Evolutionary conservation across 92 coral and sea anemone genomes (phyloP), one percentile per base, ranked within the genome.

Genomic region (Porites lobata): DNA sequence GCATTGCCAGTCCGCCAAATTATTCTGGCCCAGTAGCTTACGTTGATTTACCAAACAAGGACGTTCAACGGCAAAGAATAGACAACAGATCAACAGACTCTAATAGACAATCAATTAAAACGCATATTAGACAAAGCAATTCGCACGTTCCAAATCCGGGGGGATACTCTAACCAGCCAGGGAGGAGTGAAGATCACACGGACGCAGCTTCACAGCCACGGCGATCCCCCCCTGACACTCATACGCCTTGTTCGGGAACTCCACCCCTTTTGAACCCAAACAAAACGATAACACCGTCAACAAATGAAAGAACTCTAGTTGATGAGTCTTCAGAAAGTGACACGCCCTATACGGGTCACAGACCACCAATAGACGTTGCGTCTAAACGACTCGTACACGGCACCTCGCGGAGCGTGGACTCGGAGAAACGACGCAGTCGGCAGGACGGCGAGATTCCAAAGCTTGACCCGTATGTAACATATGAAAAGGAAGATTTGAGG

Each of bases 401-500:
- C 59, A 69, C 74, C 65, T 78, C 62, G n/a, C 75, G 91, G 32
- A 88, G 66, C 80, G 75, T 64, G 62, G 85, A 74, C 59, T 29
- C 90, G 58, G 95, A 78, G 76, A 93, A 77, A 62, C 76, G 89
- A 12, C 59, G 38, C 58, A 65, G 89, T 63, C 85, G 78, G 59
- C 66, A 89, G 58, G 91, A 77, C 18, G 29, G 76, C 38, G 93
- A 89, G 38, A 79, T 86, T 24, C 87, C 91, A 9, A 87, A 91
- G 69, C 92, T 95, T 12, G 94, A 93, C 84, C 95, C 98, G 43
- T 93, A 95, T 72, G 94, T 91, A 7, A 95, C 96, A 13, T 95
- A 91, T 69, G 99, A 95, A 72, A 87, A 89, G 32, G 94, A 93
- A 38, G 96, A 95, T 84, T 84, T 96, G 84, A 87, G 98, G 80